Base-by-base conservation (phyloP, 2,888 invertebrate genomes). In the Pyrrhosoma nymphula region DNA sequence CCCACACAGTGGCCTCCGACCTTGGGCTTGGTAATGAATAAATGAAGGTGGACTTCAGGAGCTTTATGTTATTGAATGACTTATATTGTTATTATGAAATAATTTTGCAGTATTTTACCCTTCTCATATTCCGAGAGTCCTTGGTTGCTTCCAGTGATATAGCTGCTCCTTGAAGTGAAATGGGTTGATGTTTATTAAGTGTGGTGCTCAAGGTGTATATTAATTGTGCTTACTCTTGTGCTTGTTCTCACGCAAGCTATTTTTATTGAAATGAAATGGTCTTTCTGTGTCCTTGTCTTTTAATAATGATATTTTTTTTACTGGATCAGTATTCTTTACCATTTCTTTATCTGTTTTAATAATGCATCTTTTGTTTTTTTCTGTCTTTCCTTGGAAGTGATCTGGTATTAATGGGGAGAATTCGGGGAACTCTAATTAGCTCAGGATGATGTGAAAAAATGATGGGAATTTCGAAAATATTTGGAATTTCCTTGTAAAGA, bases 1-100 rank as follows among this genome's bases (percentile, higher is more conserved):
- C 98, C 0, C 98, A 98, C 96, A 98, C 98, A 14, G 97, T 99
- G 91, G 98, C 98, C 96, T 98, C 98, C 97, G 99, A 99, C 97
- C 97, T 99, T 96, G 98, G 98, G 96, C 96, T 98, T 56, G 95
- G 96, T 26, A 93, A 96, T 26, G 89, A 89, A 56, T 89, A 16
- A 89, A 69, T 95, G 89, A 12, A 88, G n/a, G 20, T 55, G 10
- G 26, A 55, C 0, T 8, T 82, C 30, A 35, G 16, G 35, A 14
- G 35, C 35, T 82, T 0, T 82, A 14, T 23, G 30, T 14, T 82
- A 35, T 6, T 10, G 14, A 18, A 82, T 35, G 30, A 0, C 82
- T 35, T 16, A 10, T 82, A 8, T 82, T 35, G 18, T 82, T 18
- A 82, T 82, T 82, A 10, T 26, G n/a, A 26, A 0, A 82, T 82